Base-by-base conservation (phyloP, 2,888 invertebrate genomes). In the Gari tellinella region DNA sequence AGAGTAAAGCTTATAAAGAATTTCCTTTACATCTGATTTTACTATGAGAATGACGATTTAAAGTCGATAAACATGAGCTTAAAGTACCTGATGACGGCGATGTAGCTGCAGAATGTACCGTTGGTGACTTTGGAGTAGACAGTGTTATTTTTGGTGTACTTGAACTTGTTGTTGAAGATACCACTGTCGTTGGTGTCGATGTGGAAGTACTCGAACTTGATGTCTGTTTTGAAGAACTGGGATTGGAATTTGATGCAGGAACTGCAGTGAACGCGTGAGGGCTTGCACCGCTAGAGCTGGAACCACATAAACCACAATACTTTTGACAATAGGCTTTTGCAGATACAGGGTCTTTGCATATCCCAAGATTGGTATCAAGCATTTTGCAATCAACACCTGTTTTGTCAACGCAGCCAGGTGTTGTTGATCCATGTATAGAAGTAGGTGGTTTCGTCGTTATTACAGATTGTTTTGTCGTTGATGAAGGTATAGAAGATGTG, bases 301-400 rank as follows among this genome's bases (percentile, higher is more conserved):
- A 40, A 10, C 37, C 46, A 51, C 69, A 69, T 8, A 65, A 21
- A 8, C 57, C 65, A 21, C 65, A 65, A 21, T 49, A 65, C 41
- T 26, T 37, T 4, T 56, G 51, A 49, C 65, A 65, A n/a, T 65
- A 65, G 38, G 25, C 25, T 38, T 17, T 21, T 1, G 65, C 56
- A 15, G 57, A 25, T 8, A 23, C 14, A 19, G 56, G 37, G 26
- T 65, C 45, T 41, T 53, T 43, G 40, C 65, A 65, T 48, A 65
- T 19, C 15, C 40, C 38, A 15, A 49, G 48, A 10, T 19, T 45
- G 15, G 48, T 40, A 26, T 65, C 41, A 17, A 65, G 26, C 14
- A 65, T n/a, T n/a, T 45, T 17, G 56, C 65, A 65, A 38, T 65
- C 57, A 8, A 65, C 49, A 3, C 65, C 65, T 1, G 12, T 31